Conservation (phyloP, 1,140 invertebrate species). For the Oscheius sp. region DNA sequence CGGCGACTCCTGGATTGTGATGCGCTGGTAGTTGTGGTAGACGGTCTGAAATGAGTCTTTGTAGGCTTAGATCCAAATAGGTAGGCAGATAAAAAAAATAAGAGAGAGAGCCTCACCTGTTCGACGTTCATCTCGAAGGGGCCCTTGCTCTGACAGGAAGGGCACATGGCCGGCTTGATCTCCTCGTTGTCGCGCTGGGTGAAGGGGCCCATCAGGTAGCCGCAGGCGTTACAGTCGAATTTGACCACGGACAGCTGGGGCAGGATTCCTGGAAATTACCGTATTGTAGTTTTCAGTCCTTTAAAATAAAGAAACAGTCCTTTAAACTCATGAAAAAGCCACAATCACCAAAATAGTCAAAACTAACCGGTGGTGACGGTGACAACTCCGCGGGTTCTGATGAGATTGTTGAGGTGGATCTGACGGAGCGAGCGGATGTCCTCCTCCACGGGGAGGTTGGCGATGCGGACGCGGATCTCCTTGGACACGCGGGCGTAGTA, state of each 20-base stretch:
- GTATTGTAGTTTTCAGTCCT: too few relatives aligned
- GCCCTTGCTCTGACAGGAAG: constrained; percentile 92
- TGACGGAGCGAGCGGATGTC: constrained; percentile 90
- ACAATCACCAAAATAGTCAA: background rate
- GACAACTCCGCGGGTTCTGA: constrained; percentile 89
- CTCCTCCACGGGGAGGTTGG: constrained; percentile 89
- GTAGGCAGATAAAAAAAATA: constrained; percentile 18
- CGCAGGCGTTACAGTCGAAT: constrained; percentile 95
- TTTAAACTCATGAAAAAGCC: background rate
- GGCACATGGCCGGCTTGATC: constrained; percentile 90
- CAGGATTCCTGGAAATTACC: constrained; percentile 69
- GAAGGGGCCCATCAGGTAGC: constrained; percentile 90
- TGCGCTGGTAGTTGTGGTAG: constrained; percentile 96
- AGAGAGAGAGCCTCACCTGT: constrained; percentile 68
- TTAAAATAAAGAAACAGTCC: too few relatives aligned
- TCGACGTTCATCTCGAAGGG: constrained; percentile 77
- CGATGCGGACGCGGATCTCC: constrained; percentile 84
- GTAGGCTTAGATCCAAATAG: background rate
- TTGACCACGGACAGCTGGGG: constrained; percentile 92
- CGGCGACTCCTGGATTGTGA: constrained; percentile 91
- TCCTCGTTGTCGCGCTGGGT: constrained; percentile 85
- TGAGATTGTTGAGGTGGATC: constrained; percentile 87
- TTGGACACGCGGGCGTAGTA: constrained; percentile 88
- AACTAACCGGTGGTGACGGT: constrained; percentile 77
- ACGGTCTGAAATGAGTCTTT: constrained; percentile 73